These are phyloP conservation scores for Quadroppia sp. DNA, from an alignment of 2,888 invertebrate species.

Conservation along the genomic window DNA sequence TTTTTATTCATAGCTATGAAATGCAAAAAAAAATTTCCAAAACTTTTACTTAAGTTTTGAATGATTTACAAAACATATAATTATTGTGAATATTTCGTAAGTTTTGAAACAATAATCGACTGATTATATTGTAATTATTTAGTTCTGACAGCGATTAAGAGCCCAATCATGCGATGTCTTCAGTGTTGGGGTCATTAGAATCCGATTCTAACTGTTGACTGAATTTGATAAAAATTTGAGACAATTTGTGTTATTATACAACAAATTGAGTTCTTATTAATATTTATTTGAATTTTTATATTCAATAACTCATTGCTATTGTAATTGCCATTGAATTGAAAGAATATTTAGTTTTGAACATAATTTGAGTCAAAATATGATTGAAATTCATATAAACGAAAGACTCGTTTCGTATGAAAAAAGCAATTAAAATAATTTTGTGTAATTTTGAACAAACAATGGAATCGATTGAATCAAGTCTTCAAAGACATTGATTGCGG, in stretches of 20 bases:
- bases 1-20: no score
- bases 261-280: no score
- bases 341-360: no score
- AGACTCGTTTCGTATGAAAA: neutral
- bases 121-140: neutral
- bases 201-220: neutral
- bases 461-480: neutral
- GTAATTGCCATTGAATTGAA: no score
- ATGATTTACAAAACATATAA: neutral
- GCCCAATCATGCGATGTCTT: slow-evolving; percentile 7
- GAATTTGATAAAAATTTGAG: no score
- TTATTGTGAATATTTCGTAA: neutral
- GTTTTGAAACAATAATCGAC: neutral
- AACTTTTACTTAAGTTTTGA: slow-evolving; percentile 1
- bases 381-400: neutral
- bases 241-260: no score
- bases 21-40: neutral
- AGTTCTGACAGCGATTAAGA: neutral
- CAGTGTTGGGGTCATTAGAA: neutral
- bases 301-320: no score
- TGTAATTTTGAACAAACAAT: neutral
- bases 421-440: slow-evolving; percentile 11
- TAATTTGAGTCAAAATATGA: no score
- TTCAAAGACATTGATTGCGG: neutral
- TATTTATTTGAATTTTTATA: no score